phyloP scores from a whole-genome alignment of 2,113 vertebrate species.

The Anoura caudifer region DNA sequence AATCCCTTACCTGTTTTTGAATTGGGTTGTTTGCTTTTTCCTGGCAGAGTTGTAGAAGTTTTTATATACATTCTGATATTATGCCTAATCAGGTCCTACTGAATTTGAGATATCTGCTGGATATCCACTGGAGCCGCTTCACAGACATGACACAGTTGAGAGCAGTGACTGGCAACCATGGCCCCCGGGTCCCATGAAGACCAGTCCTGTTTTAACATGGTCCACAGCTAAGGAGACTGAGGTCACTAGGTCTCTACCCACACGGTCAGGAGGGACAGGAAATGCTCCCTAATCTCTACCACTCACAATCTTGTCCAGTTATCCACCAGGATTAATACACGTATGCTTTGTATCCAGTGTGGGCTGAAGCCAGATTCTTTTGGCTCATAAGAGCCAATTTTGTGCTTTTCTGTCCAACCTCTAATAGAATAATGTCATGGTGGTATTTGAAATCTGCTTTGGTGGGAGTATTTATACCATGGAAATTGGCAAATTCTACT shows the following conservation, averaged over 20 bases:
- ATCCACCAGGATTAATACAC: not conserved
- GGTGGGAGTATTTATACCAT: not conserved
- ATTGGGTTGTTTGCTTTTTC: not conserved
- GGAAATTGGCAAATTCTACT: not conserved
- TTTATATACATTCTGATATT: not conserved
- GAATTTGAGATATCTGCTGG: not conserved
- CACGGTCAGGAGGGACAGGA: not conserved
- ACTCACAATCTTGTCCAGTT: not conserved
- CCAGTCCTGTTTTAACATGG: not conserved
- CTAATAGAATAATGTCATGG: not conserved
- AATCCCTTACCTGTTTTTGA: not conserved
- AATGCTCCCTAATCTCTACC: not conserved
- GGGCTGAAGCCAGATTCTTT: not conserved
- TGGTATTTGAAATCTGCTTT: not conserved
- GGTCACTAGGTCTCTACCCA: not conserved
- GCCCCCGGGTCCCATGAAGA: not conserved
- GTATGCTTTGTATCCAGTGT: not conserved
- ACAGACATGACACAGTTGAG: not conserved
- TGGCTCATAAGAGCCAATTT: not conserved
- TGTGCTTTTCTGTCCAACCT: not conserved
- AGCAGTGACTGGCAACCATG: no score
- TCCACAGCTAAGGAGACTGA: not conserved
- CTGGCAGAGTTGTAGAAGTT: not conserved
- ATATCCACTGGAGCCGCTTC: not conserved
- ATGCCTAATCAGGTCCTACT: no score